Base-by-base conservation (phyloP, 2,113 vertebrate genomes). In the Stegostoma tigrinum region DNA sequence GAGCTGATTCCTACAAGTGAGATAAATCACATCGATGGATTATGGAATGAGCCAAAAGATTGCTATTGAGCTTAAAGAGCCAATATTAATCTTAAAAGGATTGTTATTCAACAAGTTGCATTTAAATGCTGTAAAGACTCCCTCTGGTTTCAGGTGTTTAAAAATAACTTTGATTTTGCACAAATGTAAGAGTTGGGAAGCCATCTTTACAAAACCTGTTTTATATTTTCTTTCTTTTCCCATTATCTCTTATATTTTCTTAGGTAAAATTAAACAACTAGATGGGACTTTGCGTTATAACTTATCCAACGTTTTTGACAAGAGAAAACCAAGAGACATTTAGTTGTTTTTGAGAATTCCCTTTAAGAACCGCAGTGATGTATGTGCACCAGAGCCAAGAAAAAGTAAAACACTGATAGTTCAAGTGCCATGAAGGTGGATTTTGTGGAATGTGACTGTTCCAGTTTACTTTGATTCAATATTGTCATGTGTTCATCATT, bases 381-480 rank as follows among this genome's bases (percentile, higher is more conserved):
- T 0, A 15, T 83, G n/a, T 48, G 30, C 52, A 91, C 30, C 87
- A 61, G 87, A 91, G 64, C 87, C n/a, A 91, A 64, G 12, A 7
- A 91, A 64, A 55, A 91, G 30, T 34, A 64, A 64, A n/a, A 14
- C 23, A 30, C 7, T 55, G 27, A 52, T 83, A 24, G 86, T 89
- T 89, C 86, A 27, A 7, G 85, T 52, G 55, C n/a, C 30, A 64
- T 30, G n/a, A 90, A 91, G 87, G 64, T 64, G 30, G 87, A 90
- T 90, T 91, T 61, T 15, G 27, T 55, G 14, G 87, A 90, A 90
- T 90, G 87, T 91, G n/a, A 91, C 34, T 91, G 87, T 34, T 64
- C 55, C 52, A 64, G 64, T 5, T 64, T 30, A 34, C 30, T 64
- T 34, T 90, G 52, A 27, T 61, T 14, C 12, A 55, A 90, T 34